Percentiles rank a stretch among this genome's conserved stretches.
phyloP scores from a whole-genome alignment of 2,113 vertebrate species.

The Notarius lentiginosus region DNA sequence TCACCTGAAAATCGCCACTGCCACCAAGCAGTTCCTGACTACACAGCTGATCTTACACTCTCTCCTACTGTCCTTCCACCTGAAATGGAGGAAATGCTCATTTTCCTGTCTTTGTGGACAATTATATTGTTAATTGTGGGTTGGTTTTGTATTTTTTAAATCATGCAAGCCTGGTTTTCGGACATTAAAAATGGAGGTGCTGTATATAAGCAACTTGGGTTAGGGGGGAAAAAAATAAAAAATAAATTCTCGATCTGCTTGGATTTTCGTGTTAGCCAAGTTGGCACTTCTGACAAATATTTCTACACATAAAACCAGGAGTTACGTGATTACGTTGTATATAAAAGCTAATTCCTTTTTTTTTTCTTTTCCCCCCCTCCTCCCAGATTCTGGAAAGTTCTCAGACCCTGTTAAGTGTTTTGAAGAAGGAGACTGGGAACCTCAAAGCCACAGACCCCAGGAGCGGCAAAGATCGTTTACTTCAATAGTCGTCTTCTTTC shows the following conservation, averaged over 20 bases:
- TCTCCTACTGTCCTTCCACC: background rate
- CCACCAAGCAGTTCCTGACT: background rate
- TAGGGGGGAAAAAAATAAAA: too few species aligned
- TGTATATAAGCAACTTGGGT: too few species aligned
- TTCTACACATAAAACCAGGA: background rate
- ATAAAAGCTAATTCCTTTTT: background rate
- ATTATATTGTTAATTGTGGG: background rate
- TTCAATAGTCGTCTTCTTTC: background rate
- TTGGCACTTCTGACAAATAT: background rate
- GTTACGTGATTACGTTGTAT: background rate
- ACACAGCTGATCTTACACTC: background rate
- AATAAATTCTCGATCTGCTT: background rate
- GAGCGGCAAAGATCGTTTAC: slow-evolving; percentile 67
- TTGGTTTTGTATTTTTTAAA: too few species aligned
- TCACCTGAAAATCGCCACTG: background rate
- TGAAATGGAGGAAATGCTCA: background rate
- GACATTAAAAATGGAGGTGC: background rate
- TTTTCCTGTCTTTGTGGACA: background rate
- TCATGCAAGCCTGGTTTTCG: too few species aligned
- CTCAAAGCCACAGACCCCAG: slow-evolving; percentile 74
- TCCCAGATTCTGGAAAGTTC: slow-evolving; percentile 90
- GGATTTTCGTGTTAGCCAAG: background rate
- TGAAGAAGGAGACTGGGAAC: slow-evolving; percentile 83
- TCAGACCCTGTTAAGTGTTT: slow-evolving; percentile 82
- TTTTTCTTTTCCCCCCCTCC: too few species aligned